Conservation (phyloP, 1,140 invertebrate species). For the Thaumatotibia leucotreta region DNA sequence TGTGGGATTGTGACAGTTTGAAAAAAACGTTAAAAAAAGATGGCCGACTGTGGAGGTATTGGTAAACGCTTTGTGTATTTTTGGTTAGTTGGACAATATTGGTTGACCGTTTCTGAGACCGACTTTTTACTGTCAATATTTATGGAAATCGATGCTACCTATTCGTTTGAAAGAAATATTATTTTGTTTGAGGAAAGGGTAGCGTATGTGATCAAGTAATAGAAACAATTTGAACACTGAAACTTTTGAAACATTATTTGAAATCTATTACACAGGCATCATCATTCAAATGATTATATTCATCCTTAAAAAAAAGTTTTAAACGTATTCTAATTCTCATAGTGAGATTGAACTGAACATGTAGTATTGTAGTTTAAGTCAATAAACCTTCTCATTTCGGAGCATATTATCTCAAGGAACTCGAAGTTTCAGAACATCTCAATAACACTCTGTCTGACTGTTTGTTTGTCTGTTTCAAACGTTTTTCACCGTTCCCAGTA, state of each 20-base stretch:
- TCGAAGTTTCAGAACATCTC: neutral
- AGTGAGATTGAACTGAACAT: no score
- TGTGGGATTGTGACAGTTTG: conserved; percentile 2
- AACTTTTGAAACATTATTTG: no score
- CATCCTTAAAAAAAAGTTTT: no score
- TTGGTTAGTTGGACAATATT: neutral
- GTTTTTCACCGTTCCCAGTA: neutral
- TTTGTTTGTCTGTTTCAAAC: neutral
- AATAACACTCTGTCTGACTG: neutral
- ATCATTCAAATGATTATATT: no score
- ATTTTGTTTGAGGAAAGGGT: no score
- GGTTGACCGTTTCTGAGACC: neutral
- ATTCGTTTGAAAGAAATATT: neutral
- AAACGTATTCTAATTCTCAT: no score
- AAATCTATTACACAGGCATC: no score
- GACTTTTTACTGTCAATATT: neutral
- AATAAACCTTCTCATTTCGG: neutral
- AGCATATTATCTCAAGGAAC: neutral
- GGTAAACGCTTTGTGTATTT: neutral
- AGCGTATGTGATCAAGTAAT: no score
- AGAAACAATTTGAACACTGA: no score
- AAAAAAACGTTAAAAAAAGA: neutral
- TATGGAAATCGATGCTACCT: neutral
- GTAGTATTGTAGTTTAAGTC: neutral
- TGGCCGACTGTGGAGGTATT: neutral